Percentiles rank a stretch among this genome's conserved stretches.
These are phyloP conservation scores for Scophthalmus maximus DNA, from an alignment of 2,113 vertebrate species.

Conservation along the genomic window DNA sequence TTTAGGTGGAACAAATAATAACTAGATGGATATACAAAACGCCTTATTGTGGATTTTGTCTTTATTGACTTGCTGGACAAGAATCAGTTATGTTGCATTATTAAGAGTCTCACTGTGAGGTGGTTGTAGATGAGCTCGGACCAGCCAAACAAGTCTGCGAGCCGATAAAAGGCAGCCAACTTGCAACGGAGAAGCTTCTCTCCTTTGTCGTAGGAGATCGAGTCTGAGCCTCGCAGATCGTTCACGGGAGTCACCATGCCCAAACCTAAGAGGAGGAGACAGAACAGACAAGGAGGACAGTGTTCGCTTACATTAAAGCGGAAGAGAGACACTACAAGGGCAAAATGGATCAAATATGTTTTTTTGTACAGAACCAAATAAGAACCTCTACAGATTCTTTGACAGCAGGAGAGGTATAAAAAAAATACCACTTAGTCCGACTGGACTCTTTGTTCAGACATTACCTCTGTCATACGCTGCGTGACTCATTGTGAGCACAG, in stretches of 20 bases:
- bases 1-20: no score
- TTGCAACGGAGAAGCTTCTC: conserved; percentile 96
- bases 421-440: background rate
- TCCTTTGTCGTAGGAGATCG: conserved; percentile 97
- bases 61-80: background rate
- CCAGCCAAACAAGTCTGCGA: conserved; percentile 97
- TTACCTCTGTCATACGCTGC: conserved; percentile 14
- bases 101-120: conserved; percentile 87
- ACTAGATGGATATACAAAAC: no score
- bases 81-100: background rate
- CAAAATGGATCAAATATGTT: background rate
- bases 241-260: conserved; percentile 99
- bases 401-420: background rate
- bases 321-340: no score
- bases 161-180: conserved; percentile 93
- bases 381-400: background rate
- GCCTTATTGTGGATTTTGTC: no score
- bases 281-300: background rate
- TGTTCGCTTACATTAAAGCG: background rate
- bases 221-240: conserved; percentile 96
- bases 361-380: background rate
- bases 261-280: conserved; percentile 83
- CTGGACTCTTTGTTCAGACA: conserved; percentile 31
- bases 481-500: conserved; percentile 41
- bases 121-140: conserved; percentile 99